Evolutionary conservation across 2,888 invertebrate species (phyloP).

Genomic region (Eulithis testata): DNA sequence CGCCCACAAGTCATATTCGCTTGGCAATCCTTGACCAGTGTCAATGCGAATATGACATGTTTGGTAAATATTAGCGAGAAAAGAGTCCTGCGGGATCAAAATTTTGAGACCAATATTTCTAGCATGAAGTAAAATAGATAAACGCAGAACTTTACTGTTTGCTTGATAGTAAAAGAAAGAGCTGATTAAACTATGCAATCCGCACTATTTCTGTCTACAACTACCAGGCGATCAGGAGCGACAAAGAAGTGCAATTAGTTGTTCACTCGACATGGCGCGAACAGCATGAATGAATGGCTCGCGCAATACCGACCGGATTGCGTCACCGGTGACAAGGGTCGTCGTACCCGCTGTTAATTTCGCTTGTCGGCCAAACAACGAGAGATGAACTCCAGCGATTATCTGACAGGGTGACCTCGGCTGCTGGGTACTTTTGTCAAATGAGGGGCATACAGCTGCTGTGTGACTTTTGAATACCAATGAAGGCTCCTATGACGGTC

Average conservation of each 20-base stretch:
- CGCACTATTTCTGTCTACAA: slow-evolving; percentile 10
- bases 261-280: slow-evolving; percentile 30
- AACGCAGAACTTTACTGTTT: no score
- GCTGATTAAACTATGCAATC: neutral
- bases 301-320: slow-evolving; percentile 36
- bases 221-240: slow-evolving; percentile 27
- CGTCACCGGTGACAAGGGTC: slow-evolving; percentile 60
- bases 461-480: slow-evolving; percentile 3
- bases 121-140: no score
- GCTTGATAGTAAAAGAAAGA: no score
- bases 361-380: slow-evolving; percentile 52
- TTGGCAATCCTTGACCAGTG: no score
- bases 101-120: no score
- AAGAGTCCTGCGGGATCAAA: no score
- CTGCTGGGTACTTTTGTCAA: slow-evolving; percentile 3
- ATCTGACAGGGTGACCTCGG: slow-evolving; percentile 31
- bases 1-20: no score
- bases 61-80: no score
- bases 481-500: neutral
- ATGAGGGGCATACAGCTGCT: neutral
- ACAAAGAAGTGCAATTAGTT: slow-evolving; percentile 34
- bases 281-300: slow-evolving; percentile 31
- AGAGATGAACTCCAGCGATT: slow-evolving; percentile 41
- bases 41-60: no score
- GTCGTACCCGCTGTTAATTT: slow-evolving; percentile 62